Percentiles rank a stretch among this genome's conserved stretches.
Conservation (phyloP, 2,797 vertebrate genomes). For the Tinamus major region DNA sequence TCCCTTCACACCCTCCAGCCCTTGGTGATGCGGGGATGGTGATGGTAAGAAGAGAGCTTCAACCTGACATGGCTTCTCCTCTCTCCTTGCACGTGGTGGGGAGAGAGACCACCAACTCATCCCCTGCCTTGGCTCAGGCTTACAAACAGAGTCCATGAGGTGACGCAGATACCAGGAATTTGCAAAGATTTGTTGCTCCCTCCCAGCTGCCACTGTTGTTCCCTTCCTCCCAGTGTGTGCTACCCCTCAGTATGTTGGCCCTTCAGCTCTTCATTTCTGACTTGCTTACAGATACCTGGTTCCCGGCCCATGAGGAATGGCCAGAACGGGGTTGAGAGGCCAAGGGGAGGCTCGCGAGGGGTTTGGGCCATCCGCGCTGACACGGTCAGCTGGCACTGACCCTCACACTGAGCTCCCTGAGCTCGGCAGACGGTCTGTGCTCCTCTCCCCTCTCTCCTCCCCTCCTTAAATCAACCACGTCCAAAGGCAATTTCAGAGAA, state of each 20-base stretch:
- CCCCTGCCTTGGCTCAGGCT: background rate
- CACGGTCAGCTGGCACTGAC: background rate
- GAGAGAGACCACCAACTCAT: background rate
- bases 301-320: background rate
- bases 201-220: background rate
- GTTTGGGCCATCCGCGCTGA: background rate
- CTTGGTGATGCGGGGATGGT: background rate
- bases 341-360: background rate
- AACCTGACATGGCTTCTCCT: background rate
- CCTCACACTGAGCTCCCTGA: background rate
- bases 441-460: background rate
- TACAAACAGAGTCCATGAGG: background rate
- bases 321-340: background rate
- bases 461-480: rapidly evolving
- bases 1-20: background rate
- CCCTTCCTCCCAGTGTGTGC: background rate
- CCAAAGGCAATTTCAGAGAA: rapidly evolving
- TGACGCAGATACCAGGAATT: background rate
- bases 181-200: background rate
- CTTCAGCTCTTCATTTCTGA: background rate
- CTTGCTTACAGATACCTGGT: rapidly evolving
- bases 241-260: background rate
- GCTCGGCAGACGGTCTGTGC: background rate
- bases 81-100: background rate
- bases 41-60: background rate